Conservation (phyloP, 2,797 vertebrate species). For the Alcedo atthis region DNA sequence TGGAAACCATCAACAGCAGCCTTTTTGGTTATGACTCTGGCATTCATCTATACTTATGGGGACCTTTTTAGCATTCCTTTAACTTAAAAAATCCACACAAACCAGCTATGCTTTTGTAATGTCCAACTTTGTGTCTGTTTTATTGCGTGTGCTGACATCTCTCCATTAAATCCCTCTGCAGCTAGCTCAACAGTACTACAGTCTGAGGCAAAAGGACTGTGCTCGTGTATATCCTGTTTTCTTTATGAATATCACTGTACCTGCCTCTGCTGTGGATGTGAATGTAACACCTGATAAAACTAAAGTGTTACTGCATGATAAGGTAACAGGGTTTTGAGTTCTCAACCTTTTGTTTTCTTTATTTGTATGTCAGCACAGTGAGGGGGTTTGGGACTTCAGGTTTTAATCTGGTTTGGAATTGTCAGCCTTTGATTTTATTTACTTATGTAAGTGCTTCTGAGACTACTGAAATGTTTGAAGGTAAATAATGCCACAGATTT, state of each 20-base stretch:
- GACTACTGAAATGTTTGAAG: background rate
- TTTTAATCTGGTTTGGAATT: background rate
- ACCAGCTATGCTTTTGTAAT: background rate
- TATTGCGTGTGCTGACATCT: background rate
- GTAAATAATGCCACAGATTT: background rate
- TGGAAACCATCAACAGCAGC: background rate
- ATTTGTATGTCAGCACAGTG: background rate
- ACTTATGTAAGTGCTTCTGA: background rate
- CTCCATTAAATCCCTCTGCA: conserved; percentile 65
- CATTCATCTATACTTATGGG: accelerated
- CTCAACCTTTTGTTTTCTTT: background rate
- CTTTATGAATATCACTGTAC: conserved; percentile 87
- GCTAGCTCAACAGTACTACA: conserved; percentile 89
- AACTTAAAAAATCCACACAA: background rate
- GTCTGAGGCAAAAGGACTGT: conserved; percentile 77
- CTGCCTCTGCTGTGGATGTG: conserved; percentile 88
- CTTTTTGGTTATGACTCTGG: background rate
- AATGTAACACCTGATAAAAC: conserved; percentile 96
- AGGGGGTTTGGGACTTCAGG: background rate
- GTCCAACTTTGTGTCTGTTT: background rate
- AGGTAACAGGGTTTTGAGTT: conserved; percentile 76
- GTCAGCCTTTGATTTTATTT: background rate
- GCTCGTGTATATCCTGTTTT: conserved; percentile 85
- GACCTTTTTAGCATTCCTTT: background rate
- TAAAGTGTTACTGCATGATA: conserved; percentile 92